phyloP scores from a whole-genome alignment of 2,113 vertebrate genomes.

The Octodon degus region DNA sequence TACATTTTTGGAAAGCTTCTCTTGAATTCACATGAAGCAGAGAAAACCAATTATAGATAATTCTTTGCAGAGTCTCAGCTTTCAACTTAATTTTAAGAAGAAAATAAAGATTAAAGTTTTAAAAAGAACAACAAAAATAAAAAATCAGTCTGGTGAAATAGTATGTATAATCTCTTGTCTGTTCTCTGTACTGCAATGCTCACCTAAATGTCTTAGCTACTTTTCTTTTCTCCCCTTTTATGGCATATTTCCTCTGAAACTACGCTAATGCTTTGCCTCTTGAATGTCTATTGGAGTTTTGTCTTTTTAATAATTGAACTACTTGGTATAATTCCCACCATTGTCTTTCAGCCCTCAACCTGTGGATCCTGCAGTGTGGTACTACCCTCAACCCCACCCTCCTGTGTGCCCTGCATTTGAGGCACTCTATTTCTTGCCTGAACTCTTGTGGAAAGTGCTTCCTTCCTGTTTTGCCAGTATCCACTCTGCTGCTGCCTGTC shows the following conservation, averaged over 20 bases:
- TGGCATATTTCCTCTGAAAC: constrained; percentile 32
- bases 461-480: neutral
- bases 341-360: neutral
- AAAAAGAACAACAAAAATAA: neutral
- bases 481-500: neutral
- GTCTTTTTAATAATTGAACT: neutral
- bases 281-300: neutral
- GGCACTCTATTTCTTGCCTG: neutral
- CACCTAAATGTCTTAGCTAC: neutral
- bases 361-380: neutral
- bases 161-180: neutral
- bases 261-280: neutral
- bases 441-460: neutral
- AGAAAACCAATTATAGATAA: constrained; percentile 60
- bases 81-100: constrained; percentile 41
- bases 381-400: neutral
- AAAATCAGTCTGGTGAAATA: neutral
- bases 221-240: neutral
- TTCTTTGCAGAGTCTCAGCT: constrained; percentile 57
- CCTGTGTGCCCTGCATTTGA: neutral
- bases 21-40: constrained; percentile 17
- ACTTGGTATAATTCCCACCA: neutral
- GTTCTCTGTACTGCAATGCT: neutral
- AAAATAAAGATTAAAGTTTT: constrained; percentile 3
- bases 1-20: constrained; percentile 55